Evolutionary conservation across 1,140 invertebrate species (phyloP).

Genomic region (Psilanteris sp.): DNA sequence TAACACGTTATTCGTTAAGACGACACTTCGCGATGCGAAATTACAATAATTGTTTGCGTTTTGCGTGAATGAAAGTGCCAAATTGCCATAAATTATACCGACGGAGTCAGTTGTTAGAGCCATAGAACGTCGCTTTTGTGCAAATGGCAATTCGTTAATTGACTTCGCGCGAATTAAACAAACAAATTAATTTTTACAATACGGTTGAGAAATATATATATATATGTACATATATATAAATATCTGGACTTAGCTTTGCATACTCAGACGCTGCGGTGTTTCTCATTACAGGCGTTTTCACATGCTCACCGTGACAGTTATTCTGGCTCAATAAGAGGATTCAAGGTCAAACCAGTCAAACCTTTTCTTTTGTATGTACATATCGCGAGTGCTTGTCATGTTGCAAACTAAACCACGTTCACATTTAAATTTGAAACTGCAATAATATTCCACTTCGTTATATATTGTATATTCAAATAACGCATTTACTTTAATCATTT

Average conservation of each 20-base stretch:
- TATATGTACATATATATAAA: not conserved
- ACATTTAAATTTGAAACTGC: no score
- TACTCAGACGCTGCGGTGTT: slow-evolving; percentile 28
- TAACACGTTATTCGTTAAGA: not conserved
- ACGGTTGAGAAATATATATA: no score
- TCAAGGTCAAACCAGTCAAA: slow-evolving; percentile 46
- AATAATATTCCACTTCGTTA: no score
- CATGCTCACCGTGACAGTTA: slow-evolving; percentile 50
- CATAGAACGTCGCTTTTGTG: not conserved
- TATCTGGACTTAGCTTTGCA: slow-evolving; percentile 7
- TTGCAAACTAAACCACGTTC: slow-evolving; percentile 43
- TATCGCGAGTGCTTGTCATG: slow-evolving; percentile 27
- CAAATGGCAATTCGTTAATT: not conserved
- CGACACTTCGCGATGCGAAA: slow-evolving; percentile 6
- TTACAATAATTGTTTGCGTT: not conserved
- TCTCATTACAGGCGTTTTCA: slow-evolving; percentile 48
- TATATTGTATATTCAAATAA: no score
- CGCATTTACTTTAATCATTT: no score
- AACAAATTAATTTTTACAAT: no score
- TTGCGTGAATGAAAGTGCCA: not conserved
- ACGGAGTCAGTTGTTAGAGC: not conserved
- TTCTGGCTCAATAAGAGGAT: slow-evolving; percentile 48
- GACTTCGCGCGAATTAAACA: not conserved
- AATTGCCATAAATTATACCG: slow-evolving; percentile 5
- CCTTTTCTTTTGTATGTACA: slow-evolving; percentile 47